Percentiles rank a stretch among this genome's conserved stretches.
phyloP scores from a whole-genome alignment of 1,140 invertebrate species.

The Samia ricini region DNA sequence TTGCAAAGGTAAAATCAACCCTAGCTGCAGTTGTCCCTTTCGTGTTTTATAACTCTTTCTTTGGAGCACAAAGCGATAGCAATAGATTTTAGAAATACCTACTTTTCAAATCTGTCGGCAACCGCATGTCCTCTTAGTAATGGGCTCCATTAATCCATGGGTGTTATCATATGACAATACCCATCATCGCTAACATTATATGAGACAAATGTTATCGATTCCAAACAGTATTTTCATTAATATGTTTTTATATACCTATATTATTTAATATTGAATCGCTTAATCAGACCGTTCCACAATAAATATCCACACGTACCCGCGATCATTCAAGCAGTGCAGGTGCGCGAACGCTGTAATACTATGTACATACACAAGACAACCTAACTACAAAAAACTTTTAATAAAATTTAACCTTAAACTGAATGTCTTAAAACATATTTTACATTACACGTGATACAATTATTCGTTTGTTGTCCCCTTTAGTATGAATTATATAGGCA shows the following conservation, averaged over 20 bases:
- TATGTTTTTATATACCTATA: not conserved
- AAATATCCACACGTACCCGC: conserved; percentile 33
- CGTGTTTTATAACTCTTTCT: too few relatives aligned
- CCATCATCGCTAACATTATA: not conserved
- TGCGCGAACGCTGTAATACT: conserved; percentile 33
- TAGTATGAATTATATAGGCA: conserved; percentile 27
- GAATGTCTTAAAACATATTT: not conserved
- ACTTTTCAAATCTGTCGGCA: too few relatives aligned
- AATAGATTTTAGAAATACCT: too few relatives aligned
- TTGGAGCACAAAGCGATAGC: too few relatives aligned
- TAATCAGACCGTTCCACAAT: conserved; percentile 23
- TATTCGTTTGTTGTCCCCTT: conserved; percentile 13
- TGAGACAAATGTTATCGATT: not conserved
- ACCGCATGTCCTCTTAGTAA: too few relatives aligned
- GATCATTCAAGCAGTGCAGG: conserved; percentile 47
- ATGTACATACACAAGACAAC: not conserved
- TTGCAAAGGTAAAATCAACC: too few relatives aligned
- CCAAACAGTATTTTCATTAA: not conserved
- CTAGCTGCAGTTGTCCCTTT: too few relatives aligned
- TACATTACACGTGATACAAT: not conserved
- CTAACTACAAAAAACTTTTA: not conserved
- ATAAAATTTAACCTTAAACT: conserved; percentile 8
- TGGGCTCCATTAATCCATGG: not conserved
- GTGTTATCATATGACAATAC: not conserved
- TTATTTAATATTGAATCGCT: conserved; percentile 3